These are phyloP conservation scores for Salminus brasiliensis DNA, from an alignment of 2,113 vertebrate genomes.

Conservation along the genomic window DNA sequence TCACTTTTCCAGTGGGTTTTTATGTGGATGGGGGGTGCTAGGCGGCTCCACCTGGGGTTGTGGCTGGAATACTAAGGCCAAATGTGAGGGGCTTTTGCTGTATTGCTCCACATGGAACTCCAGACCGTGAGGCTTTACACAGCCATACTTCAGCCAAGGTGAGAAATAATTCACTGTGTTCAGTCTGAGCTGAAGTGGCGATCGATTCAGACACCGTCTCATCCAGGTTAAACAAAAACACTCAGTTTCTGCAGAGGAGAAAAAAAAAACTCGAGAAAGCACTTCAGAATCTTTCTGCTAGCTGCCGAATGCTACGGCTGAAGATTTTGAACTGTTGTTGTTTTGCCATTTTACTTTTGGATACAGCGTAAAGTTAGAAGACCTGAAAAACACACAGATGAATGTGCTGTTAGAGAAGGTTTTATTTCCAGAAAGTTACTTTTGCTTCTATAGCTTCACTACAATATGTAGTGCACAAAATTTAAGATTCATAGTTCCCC, in stretches of 20 bases:
- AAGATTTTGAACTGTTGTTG: constrained; percentile 23
- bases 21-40: neutral
- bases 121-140: constrained; percentile 52
- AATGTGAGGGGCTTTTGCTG: neutral
- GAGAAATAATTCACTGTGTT: constrained; percentile 48
- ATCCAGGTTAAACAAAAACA: constrained; percentile 64
- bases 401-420: neutral
- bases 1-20: constrained; percentile 56
- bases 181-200: constrained; percentile 52
- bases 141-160: constrained; percentile 59
- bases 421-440: neutral
- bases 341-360: constrained; percentile 20
- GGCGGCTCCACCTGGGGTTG: neutral
- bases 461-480: neutral
- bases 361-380: neutral
- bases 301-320: neutral
- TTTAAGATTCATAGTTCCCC: neutral
- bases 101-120: constrained; percentile 3
- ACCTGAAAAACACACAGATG: neutral
- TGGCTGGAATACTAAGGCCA: constrained; percentile 55
- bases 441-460: neutral
- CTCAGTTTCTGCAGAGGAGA: constrained; percentile 42
- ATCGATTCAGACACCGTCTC: constrained; percentile 58
- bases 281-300: constrained; percentile 3
- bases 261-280: constrained; percentile 7